phyloP scores from a whole-genome alignment of 2,797 vertebrate genomes.

The Merluccius polli region DNA sequence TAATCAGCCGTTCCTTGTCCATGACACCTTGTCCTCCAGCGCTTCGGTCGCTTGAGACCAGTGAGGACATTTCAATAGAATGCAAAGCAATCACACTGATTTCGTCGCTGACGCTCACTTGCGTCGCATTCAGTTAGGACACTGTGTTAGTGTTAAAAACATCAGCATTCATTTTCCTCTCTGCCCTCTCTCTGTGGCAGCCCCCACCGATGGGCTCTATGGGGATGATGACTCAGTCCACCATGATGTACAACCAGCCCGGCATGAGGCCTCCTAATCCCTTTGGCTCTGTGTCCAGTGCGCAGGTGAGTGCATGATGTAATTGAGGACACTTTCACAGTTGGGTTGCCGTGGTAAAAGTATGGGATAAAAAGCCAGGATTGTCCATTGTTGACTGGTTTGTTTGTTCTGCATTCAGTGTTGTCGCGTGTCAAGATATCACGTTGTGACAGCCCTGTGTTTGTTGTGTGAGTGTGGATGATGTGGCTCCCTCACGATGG shows the following conservation, averaged over 20 bases:
- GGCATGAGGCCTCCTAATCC: constrained; percentile 98
- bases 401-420: background rate
- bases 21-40: too few species aligned
- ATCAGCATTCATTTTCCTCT: background rate
- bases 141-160: background rate
- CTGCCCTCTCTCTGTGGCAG: constrained; percentile 56
- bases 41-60: too few species aligned
- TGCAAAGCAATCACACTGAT: too few species aligned
- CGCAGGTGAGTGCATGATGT: constrained; percentile 80
- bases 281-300: constrained; percentile 94
- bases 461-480: constrained; percentile 35
- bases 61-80: too few species aligned
- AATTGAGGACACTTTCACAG: constrained; percentile 1
- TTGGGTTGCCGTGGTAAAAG: constrained; percentile 7
- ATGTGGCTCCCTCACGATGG: constrained; percentile 48
- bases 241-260: constrained; percentile 96
- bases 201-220: constrained; percentile 92
- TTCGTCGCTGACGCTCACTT: too few species aligned
- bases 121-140: too few species aligned
- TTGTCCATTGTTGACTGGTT: constrained; percentile 39
- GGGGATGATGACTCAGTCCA: constrained; percentile 94
- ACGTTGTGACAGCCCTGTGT: constrained; percentile 29
- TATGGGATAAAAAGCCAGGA: constrained; percentile 38
- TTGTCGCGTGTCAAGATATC: background rate
- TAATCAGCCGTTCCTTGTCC: too few species aligned